Evolutionary conservation across 2,113 vertebrate genomes (phyloP).

Genomic region (Piaya cayana): DNA sequence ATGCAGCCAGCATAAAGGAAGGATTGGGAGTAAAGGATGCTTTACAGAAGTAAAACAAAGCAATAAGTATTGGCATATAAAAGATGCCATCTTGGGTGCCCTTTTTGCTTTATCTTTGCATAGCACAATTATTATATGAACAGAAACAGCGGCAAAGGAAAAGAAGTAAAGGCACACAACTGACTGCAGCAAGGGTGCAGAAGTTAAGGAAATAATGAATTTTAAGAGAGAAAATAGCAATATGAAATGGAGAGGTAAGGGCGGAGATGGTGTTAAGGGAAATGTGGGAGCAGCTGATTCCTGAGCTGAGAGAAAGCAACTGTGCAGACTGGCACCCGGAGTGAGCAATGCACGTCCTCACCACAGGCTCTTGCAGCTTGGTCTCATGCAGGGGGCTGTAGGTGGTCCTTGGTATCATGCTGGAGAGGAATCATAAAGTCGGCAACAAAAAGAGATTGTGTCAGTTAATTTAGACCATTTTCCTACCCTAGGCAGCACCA

Average conservation of each 20-base stretch:
- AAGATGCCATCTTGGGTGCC: background rate
- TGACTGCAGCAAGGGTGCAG: background rate
- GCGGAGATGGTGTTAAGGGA: background rate
- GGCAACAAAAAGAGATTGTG: background rate
- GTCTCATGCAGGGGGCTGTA: background rate
- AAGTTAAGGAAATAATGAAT: background rate
- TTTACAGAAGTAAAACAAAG: background rate
- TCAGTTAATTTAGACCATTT: background rate
- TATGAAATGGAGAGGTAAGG: background rate
- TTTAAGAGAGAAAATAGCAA: background rate
- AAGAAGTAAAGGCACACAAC: background rate
- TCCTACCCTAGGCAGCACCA: background rate
- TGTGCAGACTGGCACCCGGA: background rate
- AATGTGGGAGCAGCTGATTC: background rate
- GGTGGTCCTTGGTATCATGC: fast-evolving
- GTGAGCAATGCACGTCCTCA: background rate
- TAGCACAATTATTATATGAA: background rate
- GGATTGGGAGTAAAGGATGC: background rate
- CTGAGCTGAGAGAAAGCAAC: background rate
- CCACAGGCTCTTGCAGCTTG: background rate
- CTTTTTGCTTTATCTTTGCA: background rate
- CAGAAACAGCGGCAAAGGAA: background rate
- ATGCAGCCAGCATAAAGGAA: background rate
- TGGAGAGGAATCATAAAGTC: background rate
- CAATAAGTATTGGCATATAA: background rate